Percentiles rank a stretch among this genome's conserved stretches.
Conservation (phyloP, 2,797 vertebrate genomes). For the Tragopan temminckii region DNA sequence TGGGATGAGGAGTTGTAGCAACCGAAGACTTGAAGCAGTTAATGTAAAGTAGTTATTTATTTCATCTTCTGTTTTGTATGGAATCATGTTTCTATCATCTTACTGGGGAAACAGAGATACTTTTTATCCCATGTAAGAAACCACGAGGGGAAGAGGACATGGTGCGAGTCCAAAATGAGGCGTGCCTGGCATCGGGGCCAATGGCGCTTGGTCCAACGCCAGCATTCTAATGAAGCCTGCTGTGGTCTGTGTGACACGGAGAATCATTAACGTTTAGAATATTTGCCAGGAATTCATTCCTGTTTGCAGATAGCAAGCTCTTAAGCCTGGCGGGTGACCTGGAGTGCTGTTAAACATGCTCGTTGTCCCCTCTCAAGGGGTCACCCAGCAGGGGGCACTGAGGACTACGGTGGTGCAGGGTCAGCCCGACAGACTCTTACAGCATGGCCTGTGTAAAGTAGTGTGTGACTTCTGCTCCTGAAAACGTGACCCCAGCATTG, state of each 20-base stretch:
- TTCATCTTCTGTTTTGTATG: background rate
- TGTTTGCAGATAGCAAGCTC: background rate
- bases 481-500: background rate
- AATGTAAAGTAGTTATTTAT: background rate
- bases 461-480: background rate
- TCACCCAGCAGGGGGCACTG: rapidly evolving
- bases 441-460: background rate
- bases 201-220: background rate
- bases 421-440: background rate
- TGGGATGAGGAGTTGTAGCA: background rate
- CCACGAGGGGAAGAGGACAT: background rate
- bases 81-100: background rate
- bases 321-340: background rate
- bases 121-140: background rate
- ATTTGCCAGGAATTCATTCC: background rate
- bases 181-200: background rate
- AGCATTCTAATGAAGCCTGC: rapidly evolving
- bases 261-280: background rate
- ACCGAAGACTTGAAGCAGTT: background rate
- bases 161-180: rapidly evolving
- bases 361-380: background rate
- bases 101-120: background rate
- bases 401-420: rapidly evolving
- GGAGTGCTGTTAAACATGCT: rapidly evolving
- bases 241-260: rapidly evolving